Conservation (phyloP, 2,888 invertebrate species). For the Eupithecia vulgata region DNA sequence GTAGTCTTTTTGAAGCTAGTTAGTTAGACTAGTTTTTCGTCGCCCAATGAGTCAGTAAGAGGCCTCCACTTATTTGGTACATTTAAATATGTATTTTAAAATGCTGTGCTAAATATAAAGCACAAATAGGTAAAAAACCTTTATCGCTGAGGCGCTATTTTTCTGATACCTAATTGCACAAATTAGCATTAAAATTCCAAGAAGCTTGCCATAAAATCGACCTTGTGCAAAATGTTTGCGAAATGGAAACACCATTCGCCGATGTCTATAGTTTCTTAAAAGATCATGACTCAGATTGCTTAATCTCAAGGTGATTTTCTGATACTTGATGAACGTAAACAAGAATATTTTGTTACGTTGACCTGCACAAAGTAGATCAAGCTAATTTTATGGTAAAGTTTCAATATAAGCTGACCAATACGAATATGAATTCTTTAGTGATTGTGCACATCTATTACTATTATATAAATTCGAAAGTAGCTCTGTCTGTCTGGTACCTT, state of each 20-base stretch:
- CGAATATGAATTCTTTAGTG: not conserved
- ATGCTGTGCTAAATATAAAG: not conserved
- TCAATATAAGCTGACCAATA: not conserved
- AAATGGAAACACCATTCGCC: constrained; percentile 31
- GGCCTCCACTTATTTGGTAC: not conserved
- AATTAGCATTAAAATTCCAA: constrained; percentile 22
- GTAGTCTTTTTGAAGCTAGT: not conserved
- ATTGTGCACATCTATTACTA: not conserved
- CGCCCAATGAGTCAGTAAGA: not conserved
- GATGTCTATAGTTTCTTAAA: constrained; percentile 25
- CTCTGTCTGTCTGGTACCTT: too few species aligned
- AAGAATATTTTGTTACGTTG: constrained; percentile 2
- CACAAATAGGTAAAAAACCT: not conserved
- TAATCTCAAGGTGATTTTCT: constrained; percentile 31
- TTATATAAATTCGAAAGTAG: too few species aligned
- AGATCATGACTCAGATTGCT: constrained; percentile 31
- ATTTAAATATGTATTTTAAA: not conserved
- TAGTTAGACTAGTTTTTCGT: not conserved
- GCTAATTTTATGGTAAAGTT: constrained; percentile 11
- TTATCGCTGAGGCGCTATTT: not conserved
- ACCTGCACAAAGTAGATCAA: constrained; percentile 2
- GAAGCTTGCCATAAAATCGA: constrained; percentile 30
- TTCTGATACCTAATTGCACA: constrained; percentile 12
- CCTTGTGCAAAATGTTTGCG: constrained; percentile 33
- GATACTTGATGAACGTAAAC: constrained; percentile 14